These are phyloP conservation scores for Leptonema lineaticorne DNA, from an alignment of 1,140 invertebrate genomes.

Conservation along the genomic window DNA sequence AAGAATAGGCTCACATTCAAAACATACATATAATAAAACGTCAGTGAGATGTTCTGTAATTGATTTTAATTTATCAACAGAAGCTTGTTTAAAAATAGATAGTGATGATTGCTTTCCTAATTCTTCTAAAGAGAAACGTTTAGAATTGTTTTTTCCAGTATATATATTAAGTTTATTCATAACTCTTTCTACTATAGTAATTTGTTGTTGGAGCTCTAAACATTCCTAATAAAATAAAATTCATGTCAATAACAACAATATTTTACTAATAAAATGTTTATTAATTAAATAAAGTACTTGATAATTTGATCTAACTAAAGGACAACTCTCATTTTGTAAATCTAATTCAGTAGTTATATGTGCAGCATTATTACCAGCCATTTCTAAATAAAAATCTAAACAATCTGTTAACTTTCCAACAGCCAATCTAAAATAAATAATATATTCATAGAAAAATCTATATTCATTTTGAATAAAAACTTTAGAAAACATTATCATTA, in stretches of 20 bases:
- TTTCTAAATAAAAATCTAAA: conserved; percentile 70
- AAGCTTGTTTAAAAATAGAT: conserved; percentile 59
- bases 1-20: conserved; percentile 66
- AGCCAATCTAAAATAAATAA: conserved; percentile 63
- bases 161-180: conserved; percentile 48
- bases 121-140: conserved; percentile 24
- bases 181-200: conserved; percentile 52
- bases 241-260: not conserved
- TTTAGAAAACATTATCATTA: conserved; percentile 32
- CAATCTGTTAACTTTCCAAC: conserved; percentile 77
- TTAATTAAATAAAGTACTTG: conserved; percentile 57
- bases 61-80: conserved; percentile 76
- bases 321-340: conserved; percentile 63
- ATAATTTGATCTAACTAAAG: conserved; percentile 76
- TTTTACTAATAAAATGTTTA: not conserved
- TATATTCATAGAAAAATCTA: not conserved
- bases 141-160: conserved; percentile 42
- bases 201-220: conserved; percentile 53
- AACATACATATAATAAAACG: conserved; percentile 71
- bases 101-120: conserved; percentile 46
- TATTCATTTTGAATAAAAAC: not conserved
- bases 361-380: conserved; percentile 74
- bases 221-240: conserved; percentile 41
- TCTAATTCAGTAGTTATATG: conserved; percentile 80
- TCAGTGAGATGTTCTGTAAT: conserved; percentile 80